Percentiles rank a stretch among this genome's conserved stretches.
phyloP scores from a whole-genome alignment of 92 coral and sea anemone species.

The Siderastrea siderea region DNA sequence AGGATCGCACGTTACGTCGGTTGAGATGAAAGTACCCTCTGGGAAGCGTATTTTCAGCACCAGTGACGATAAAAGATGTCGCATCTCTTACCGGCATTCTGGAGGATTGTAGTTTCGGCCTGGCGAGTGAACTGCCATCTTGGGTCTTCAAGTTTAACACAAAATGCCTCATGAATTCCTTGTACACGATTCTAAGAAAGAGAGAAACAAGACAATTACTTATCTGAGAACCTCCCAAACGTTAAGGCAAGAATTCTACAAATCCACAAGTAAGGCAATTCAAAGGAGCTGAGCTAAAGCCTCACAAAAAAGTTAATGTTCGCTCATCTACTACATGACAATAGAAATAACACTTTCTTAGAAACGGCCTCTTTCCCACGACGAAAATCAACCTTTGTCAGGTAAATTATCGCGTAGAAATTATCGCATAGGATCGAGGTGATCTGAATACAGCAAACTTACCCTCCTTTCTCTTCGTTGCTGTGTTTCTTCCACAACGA shows the following conservation, averaged over 20 bases:
- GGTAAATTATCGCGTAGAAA: no score
- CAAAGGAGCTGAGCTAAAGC: no score
- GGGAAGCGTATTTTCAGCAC: no score
- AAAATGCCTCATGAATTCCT: constrained; percentile 94
- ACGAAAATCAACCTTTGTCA: no score
- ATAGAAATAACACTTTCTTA: no score
- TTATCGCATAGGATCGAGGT: neutral
- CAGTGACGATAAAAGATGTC: no score
- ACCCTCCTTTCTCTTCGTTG: constrained; percentile 86
- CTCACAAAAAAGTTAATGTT: no score
- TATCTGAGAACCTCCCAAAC: neutral
- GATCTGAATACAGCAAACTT: constrained; percentile 7
- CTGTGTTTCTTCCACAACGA: constrained; percentile 91
- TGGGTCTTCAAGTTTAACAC: constrained; percentile 77
- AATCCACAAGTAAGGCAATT: neutral
- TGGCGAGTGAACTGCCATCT: constrained; percentile 53
- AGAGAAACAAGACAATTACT: neutral
- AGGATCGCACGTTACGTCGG: no score
- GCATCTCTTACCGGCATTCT: constrained; percentile 80
- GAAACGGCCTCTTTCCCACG: no score
- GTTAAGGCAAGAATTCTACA: neutral
- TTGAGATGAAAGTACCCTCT: no score
- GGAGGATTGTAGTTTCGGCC: constrained; percentile 91
- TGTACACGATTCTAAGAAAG: constrained; percentile 85
- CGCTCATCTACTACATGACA: no score